These are phyloP conservation scores for Cryptocephalus primarius DNA, from an alignment of 2,888 invertebrate genomes.

Conservation along the genomic window DNA sequence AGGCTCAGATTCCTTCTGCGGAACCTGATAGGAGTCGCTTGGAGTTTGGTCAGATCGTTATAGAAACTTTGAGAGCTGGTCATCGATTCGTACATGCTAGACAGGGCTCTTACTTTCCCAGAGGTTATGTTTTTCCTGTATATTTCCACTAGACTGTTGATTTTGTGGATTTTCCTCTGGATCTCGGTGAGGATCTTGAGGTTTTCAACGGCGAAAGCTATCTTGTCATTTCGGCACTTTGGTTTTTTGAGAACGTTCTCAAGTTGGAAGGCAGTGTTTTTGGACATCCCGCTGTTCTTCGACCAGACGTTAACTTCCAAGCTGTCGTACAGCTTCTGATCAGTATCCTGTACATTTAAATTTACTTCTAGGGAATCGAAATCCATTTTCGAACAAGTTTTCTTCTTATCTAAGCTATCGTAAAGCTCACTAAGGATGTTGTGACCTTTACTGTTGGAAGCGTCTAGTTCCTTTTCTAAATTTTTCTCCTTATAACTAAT, in stretches of 20 bases:
- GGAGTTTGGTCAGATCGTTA: constrained; percentile 39
- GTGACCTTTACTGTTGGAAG: constrained; percentile 10
- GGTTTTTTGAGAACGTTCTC: constrained; percentile 35
- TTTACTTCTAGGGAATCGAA: constrained; percentile 31
- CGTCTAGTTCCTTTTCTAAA: constrained; percentile 31
- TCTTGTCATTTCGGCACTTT: constrained; percentile 21
- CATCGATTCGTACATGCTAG: constrained; percentile 60
- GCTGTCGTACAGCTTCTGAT: constrained; percentile 26
- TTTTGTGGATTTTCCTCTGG: constrained; percentile 58
- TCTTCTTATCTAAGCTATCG: constrained; percentile 32
- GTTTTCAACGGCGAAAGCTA: constrained; percentile 40
- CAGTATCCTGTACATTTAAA: constrained; percentile 21
- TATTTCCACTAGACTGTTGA: constrained; percentile 53
- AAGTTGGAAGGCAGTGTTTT: constrained; percentile 18
- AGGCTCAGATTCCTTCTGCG: constrained; percentile 52
- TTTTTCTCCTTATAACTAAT: constrained; percentile 34
- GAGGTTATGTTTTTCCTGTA: constrained; percentile 50
- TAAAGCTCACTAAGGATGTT: constrained; percentile 29
- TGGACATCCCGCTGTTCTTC: constrained; percentile 15
- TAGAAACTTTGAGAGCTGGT: constrained; percentile 43
- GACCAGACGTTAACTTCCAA: constrained; percentile 28
- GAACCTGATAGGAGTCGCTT: constrained; percentile 42
- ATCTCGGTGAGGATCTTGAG: constrained; percentile 53
- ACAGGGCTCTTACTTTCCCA: constrained; percentile 57
- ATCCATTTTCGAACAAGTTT: constrained; percentile 26